Evolutionary conservation across 1,140 invertebrate species (phyloP).

Genomic region (Drosophila kurseongensis): DNA sequence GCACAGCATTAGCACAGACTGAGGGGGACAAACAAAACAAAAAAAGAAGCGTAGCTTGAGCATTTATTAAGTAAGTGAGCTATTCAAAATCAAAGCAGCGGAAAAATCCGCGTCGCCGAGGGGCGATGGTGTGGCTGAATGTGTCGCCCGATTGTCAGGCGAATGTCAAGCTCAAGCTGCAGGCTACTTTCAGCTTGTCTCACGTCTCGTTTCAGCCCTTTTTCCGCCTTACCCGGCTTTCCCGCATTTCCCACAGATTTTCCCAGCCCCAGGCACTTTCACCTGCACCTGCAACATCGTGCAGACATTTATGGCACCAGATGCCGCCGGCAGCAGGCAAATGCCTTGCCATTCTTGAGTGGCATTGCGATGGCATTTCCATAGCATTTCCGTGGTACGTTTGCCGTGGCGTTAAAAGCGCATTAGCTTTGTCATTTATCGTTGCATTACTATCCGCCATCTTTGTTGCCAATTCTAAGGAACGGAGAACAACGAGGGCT

Average conservation of each 20-base stretch:
- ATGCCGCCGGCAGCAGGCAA: slow-evolving; percentile 65
- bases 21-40: neutral
- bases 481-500: slow-evolving; percentile 3
- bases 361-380: slow-evolving; percentile 52
- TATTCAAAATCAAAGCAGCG: slow-evolving; percentile 77
- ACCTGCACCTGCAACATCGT: slow-evolving; percentile 67
- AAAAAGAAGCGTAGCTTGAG: slow-evolving; percentile 17
- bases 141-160: slow-evolving; percentile 55
- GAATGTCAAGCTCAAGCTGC: slow-evolving; percentile 62
- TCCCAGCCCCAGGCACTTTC: neutral
- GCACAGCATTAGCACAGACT: slow-evolving; percentile 59
- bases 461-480: slow-evolving; percentile 31
- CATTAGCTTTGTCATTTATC: slow-evolving; percentile 70
- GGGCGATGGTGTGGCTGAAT: slow-evolving; percentile 17
- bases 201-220: slow-evolving; percentile 20
- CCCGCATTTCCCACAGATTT: slow-evolving; percentile 8
- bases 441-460: slow-evolving; percentile 58
- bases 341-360: slow-evolving; percentile 66
- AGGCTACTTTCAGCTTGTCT: slow-evolving; percentile 26
- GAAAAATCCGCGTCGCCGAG: slow-evolving; percentile 47
- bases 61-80: slow-evolving; percentile 78
- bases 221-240: neutral
- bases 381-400: slow-evolving; percentile 65
- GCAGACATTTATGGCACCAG: slow-evolving; percentile 74
- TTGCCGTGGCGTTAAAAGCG: slow-evolving; percentile 42